Evolutionary conservation across 2,113 vertebrate species (phyloP).

Genomic region (Rhabdomys dilectus): DNA sequence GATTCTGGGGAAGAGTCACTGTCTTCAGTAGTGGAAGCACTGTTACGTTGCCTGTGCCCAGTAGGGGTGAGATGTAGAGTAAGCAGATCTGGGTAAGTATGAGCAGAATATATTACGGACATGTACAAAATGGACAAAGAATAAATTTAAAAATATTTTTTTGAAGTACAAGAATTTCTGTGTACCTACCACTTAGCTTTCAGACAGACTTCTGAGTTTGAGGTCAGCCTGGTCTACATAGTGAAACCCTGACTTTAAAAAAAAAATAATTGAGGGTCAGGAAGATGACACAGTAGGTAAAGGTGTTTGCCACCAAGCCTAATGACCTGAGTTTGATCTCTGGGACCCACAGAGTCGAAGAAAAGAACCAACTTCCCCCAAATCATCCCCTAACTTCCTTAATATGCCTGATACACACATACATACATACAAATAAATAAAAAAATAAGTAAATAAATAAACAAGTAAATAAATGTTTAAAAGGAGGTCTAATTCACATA

Average conservation of each 20-base stretch:
- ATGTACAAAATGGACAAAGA: not conserved
- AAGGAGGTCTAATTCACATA: not conserved
- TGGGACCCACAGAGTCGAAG: not conserved
- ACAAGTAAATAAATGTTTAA: not conserved
- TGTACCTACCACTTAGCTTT: not conserved
- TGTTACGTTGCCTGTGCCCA: not conserved
- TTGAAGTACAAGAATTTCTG: not conserved
- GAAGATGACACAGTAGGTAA: not conserved
- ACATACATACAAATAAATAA: not conserved
- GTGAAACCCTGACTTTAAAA: not conserved
- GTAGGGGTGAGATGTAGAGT: not conserved
- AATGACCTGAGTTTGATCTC: not conserved
- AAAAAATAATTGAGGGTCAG: not conserved
- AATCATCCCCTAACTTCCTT: not conserved
- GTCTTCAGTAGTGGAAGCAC: not conserved
- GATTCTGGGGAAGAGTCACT: not conserved
- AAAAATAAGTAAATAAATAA: accelerated
- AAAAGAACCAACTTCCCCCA: not conserved
- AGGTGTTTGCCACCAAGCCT: not conserved
- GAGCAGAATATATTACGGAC: not conserved
- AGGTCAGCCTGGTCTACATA: not conserved
- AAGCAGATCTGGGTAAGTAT: not conserved
- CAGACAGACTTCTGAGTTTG: not conserved
- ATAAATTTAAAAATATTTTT: not conserved
- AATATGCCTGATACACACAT: not conserved